phyloP scores from a whole-genome alignment of 2,888 invertebrate genomes.

The Xanthia togata region DNA sequence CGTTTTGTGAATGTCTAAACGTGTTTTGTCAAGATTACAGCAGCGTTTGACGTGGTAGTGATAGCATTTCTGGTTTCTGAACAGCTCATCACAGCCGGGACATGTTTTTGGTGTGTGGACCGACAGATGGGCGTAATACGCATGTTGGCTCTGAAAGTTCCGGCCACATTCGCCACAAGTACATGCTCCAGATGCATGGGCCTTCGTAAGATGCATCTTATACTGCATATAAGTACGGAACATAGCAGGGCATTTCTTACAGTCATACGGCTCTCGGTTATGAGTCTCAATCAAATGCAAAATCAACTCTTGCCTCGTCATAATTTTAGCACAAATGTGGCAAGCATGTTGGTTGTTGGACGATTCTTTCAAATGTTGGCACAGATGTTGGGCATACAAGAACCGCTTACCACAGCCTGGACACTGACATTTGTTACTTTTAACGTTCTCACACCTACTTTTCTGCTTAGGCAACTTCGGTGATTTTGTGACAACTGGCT shows the following conservation, averaged over 20 bases:
- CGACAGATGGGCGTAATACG: constrained; percentile 78
- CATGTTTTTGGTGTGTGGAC: constrained; percentile 79
- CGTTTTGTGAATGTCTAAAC: constrained; percentile 67
- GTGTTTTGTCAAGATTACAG: constrained; percentile 76
- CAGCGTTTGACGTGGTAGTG: constrained; percentile 81
- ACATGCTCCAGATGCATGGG: constrained; percentile 75
- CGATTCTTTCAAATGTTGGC: constrained; percentile 81
- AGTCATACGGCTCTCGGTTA: constrained; percentile 71
- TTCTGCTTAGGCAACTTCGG: constrained; percentile 22
- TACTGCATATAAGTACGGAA: constrained; percentile 70
- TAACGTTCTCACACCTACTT: constrained; percentile 37
- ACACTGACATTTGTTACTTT: constrained; percentile 73
- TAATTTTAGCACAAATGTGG: constrained; percentile 79
- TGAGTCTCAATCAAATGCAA: constrained; percentile 76
- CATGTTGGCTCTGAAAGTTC: constrained; percentile 75
- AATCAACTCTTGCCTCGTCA: constrained; percentile 77
- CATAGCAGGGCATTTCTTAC: constrained; percentile 82
- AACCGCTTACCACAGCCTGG: constrained; percentile 81
- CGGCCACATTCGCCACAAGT: constrained; percentile 84
- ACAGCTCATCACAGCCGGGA: constrained; percentile 80
- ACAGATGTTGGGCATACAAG: constrained; percentile 73
- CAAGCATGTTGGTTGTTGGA: constrained; percentile 80
- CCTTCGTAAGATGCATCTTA: constrained; percentile 71
- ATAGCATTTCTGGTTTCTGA: constrained; percentile 82
- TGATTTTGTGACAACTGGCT: neutral